Percentiles rank a stretch among this genome's conserved stretches.
phyloP scores from a whole-genome alignment of 2,113 vertebrate genomes.

The Centropus bengalensis region DNA sequence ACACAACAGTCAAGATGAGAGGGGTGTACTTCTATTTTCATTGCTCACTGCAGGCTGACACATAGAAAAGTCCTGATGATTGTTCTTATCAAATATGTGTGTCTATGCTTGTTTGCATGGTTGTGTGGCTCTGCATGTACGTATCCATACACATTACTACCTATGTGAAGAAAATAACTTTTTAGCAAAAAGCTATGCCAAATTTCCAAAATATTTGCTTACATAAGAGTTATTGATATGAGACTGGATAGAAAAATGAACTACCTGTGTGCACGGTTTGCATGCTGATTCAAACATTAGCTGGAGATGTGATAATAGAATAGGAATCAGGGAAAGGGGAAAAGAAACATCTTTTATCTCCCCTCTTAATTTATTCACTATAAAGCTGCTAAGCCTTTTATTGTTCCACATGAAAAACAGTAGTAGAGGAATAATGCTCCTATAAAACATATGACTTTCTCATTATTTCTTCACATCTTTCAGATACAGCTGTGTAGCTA shows the following conservation, averaged over 20 bases:
- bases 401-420: conserved; percentile 15
- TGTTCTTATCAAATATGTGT: not conserved
- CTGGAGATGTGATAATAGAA: not conserved
- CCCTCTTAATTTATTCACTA: not conserved
- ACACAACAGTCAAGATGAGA: not conserved
- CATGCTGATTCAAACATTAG: not conserved
- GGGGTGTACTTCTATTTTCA: not conserved
- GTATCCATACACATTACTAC: not conserved
- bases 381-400: conserved; percentile 23
- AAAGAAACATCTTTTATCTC: not conserved
- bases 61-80: not conserved
- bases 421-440: not conserved
- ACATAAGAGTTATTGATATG: not conserved
- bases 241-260: not conserved
- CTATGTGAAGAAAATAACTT: not conserved
- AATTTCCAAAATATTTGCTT: not conserved
- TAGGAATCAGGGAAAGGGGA: not conserved
- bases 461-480: conserved; percentile 18
- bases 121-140: not conserved
- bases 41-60: not conserved
- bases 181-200: not conserved
- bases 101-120: not conserved
- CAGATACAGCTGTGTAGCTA: not conserved
- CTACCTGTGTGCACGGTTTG: not conserved
- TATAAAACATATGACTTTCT: conserved; percentile 17